phyloP scores from a whole-genome alignment of 92 coral and sea anemone species.

The Actinernus sp. region DNA sequence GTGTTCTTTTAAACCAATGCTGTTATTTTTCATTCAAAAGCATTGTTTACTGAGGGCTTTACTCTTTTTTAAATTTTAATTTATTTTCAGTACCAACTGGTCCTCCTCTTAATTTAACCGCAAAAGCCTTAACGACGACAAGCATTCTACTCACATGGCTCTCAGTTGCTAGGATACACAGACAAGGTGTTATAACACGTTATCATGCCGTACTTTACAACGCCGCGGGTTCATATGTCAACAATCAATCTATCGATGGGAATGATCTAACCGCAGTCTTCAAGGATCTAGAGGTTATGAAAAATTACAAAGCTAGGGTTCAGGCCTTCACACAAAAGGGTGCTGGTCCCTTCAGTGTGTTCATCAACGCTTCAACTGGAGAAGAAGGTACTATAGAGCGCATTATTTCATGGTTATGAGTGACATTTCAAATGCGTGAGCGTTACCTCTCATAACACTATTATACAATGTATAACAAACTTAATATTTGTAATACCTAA shows the following conservation, averaged over 20 bases:
- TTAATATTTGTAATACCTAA: no score
- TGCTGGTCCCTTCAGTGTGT: constrained; percentile 39
- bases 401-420: no score
- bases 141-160: constrained; percentile 47
- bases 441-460: no score
- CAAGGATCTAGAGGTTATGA: not conserved
- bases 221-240: not conserved
- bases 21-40: no score
- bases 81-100: constrained; percentile 48
- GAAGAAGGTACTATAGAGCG: constrained; percentile 58
- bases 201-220: not conserved
- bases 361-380: constrained; percentile 20
- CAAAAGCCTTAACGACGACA: constrained; percentile 8
- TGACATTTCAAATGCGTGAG: no score
- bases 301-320: constrained; percentile 50
- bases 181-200: constrained; percentile 42
- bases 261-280: not conserved
- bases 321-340: constrained; percentile 30
- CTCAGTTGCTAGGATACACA: constrained; percentile 31
- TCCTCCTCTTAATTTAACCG: constrained; percentile 49
- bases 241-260: not conserved
- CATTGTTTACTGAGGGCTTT: no score
- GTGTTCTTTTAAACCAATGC: no score
- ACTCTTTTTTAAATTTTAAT: no score
- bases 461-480: no score